phyloP scores from a whole-genome alignment of 2,888 invertebrate genomes.

The Ypsolopha scabrella region DNA sequence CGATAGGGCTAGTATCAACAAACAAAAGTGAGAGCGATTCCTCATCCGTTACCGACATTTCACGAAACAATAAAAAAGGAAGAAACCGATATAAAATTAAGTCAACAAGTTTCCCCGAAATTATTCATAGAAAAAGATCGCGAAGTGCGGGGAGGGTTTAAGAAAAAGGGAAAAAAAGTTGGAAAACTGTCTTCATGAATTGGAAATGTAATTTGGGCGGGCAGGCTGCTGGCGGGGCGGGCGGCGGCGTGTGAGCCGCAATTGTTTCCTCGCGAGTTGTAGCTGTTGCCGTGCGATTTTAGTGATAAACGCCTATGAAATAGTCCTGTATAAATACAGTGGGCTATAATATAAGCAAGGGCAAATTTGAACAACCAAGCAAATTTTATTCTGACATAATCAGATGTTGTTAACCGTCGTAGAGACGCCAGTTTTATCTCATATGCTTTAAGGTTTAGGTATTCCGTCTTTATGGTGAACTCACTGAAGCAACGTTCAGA shows the following conservation, averaged over 20 bases:
- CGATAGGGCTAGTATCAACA: neutral
- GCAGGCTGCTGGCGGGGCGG: constrained; percentile 10
- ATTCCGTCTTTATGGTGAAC: too few species aligned
- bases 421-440: too few species aligned
- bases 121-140: constrained; percentile 64
- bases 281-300: constrained; percentile 26
- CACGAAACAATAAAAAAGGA: constrained; percentile 17
- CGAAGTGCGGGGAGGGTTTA: constrained; percentile 23
- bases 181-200: constrained; percentile 61
- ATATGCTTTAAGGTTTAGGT: too few species aligned
- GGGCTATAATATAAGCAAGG: too few species aligned
- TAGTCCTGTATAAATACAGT: constrained; percentile 4
- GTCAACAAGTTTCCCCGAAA: constrained; percentile 59
- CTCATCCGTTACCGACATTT: neutral
- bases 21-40: neutral
- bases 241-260: constrained; percentile 32
- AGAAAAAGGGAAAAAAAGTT: constrained; percentile 12
- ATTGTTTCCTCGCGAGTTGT: constrained; percentile 47
- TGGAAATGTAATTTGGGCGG: constrained; percentile 65
- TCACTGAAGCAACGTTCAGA: too few species aligned
- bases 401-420: too few species aligned
- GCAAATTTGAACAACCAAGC: too few species aligned
- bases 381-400: too few species aligned
- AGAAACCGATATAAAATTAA: constrained; percentile 64
- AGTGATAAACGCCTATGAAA: constrained; percentile 31